Evolutionary conservation across 2,888 invertebrate species (phyloP), one percentile per base, ranked within the genome.

Genomic region (Hydriomena furcata): DNA sequence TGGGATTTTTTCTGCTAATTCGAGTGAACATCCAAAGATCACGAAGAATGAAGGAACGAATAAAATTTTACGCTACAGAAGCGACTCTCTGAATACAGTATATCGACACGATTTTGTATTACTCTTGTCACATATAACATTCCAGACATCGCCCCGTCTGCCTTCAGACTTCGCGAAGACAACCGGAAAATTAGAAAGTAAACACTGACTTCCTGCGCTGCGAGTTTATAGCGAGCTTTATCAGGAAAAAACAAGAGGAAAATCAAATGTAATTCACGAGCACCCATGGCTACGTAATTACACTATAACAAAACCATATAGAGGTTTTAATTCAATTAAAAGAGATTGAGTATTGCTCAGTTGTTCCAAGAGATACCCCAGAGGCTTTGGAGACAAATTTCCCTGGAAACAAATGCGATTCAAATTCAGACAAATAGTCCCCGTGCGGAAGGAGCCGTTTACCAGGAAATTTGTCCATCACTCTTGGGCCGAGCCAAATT

Each of bases 341-440:
- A 76, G 68, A 79, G 76, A 80, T 70, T 67, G 72, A 85, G 79
- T 71, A 76, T 78, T 78, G 64, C 77, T 59, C 71, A 71, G 69
- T 71, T 67, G 66, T 74, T 71, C 64, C 71, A 71, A 76, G 74
- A 73, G 76, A 81, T 73, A 80, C 83, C 77, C 83, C 47, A 53
- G 76, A 73, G 84, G 84, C 79, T 84, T 86, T 81, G 75, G 84
- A 87, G 88, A 87, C 87, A 86, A 89, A 87, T 88, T 85, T 83
- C 77, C 75, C 76, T 81, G 74, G 77, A 84, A 88, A 89, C 83
- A 87, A 88, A 88, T 87, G 87, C 83, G 85, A 88, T 88, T 88
- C 85, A 88, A 88, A 89, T 87, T 87, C 87, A 89, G 85, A 89
- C 84, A 86, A 89, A 88, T 88, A 85, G 88, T 87, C 88, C 89